Base-by-base conservation (phyloP, 1,140 invertebrate genomes). In the Anoplolepis gracilipes region DNA sequence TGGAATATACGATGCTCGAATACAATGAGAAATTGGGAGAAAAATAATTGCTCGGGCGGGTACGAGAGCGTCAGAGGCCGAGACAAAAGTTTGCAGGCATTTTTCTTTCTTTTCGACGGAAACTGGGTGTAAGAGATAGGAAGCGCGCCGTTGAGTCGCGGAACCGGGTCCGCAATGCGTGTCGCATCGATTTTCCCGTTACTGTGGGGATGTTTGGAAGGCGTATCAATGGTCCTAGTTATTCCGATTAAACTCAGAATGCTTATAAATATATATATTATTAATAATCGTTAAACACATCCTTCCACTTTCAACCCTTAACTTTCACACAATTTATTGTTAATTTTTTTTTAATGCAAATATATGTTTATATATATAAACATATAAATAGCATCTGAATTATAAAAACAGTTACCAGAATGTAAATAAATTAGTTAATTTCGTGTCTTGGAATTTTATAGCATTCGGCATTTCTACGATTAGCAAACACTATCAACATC, bases 111-210 rank as follows among this genome's bases (percentile, higher is more conserved):
- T 67, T 61, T 85, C 62, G 46, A 39, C 61, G 73, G 75, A 88
- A 88, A 88, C 69, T 88, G 61, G 81, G 87, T 79, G 82, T 85
- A 88, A 88, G 73, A 77, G 82, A 88, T 79, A 72, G 79, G 79
- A 67, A 82, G 62, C 62, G 72, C 81, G 73, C 87, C 86, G 87
- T 88, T 85, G 84, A 88, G 49, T 61, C 81, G 79, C 65, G 67
- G 72, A 59, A 61, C 57, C 67, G 36, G 79, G 69, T 77, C 70
- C 67, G 62, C 65, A 72, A 64, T 70, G 72, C 81, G 81, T 64
- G 65, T 42, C 57, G 46, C 77, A 86, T 75, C 61, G 73, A 84
- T 77, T 84, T 77, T 84, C 73, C 22, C 42, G 81, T 42, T 82
- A 59, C 67, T 55, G 78, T 13, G 67, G 53, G 78, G 67, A 82